Conservation (phyloP, 2,797 vertebrate species). For the Anabas testudineus region DNA sequence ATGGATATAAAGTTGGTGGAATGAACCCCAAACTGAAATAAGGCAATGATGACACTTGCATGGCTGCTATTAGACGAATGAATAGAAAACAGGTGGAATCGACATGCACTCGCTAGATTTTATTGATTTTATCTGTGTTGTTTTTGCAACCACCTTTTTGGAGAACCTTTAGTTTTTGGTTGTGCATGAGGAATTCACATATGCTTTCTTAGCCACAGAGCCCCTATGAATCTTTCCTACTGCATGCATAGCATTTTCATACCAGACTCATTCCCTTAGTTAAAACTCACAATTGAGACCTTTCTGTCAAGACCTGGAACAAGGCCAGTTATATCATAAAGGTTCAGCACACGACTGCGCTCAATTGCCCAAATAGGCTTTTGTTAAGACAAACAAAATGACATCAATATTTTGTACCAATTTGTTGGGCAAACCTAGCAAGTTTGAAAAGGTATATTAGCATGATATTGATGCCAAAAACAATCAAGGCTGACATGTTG, state of each 20-base stretch:
- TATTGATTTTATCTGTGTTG: slow-evolving; percentile 65
- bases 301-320: slow-evolving; percentile 37
- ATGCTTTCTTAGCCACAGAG: slow-evolving; percentile 38
- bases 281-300: slow-evolving; percentile 55
- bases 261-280: slow-evolving; percentile 48
- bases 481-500: slow-evolving; percentile 58
- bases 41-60: slow-evolving; percentile 74
- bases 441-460: slow-evolving; percentile 64
- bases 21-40: slow-evolving; percentile 61
- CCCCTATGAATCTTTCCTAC: slow-evolving; percentile 14
- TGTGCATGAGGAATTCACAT: slow-evolving; percentile 42
- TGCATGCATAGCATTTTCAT: slow-evolving; percentile 37
- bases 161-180: slow-evolving; percentile 25
- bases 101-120: slow-evolving; percentile 48
- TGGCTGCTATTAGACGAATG: slow-evolving; percentile 72
- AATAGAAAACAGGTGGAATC: slow-evolving; percentile 79
- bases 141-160: slow-evolving; percentile 45
- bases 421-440: slow-evolving; percentile 69
- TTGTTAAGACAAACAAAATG: slow-evolving; percentile 57
- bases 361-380: slow-evolving; percentile 54
- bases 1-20: slow-evolving; percentile 65
- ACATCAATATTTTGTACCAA: slow-evolving; percentile 68
- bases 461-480: slow-evolving; percentile 68
- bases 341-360: slow-evolving; percentile 42
- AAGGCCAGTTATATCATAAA: slow-evolving; percentile 42